Base-by-base conservation (phyloP, 2,113 vertebrate species). In the Ifrita kowaldi region DNA sequence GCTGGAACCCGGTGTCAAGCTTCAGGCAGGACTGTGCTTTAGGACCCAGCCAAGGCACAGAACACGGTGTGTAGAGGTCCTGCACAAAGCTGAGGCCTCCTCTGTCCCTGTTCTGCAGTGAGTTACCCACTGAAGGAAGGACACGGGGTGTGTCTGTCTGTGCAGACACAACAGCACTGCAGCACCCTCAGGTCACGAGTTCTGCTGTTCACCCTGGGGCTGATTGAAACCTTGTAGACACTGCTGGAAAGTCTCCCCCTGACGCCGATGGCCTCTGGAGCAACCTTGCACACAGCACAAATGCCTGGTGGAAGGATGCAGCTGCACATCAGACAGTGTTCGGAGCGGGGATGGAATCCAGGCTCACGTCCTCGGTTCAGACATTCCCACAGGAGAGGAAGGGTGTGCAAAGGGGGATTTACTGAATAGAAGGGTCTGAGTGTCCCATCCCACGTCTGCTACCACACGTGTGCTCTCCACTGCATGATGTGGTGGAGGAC, bases 401-500 rank as follows among this genome's bases (percentile, higher is more conserved):
- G 30, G 32, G 13, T 21, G 10, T n/a, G 26, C 16, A n/a, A 5
- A 24, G 35, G 15, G 18, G 62, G 44, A 50, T 71, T n/a, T 35
- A n/a, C 16, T 26, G 28, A 42, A 5, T 0, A 18, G 62, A 27
- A 64, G 47, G 53, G 1, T 22, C 41, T 0, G 1, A 16, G 46
- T 28, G 47, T 47, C 52, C 50, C 6, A 1, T 33, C 18, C 64
- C 39, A 13, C 0, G 0, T 6, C 27, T 42, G 46, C 62, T 47
- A 11, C 32, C 19, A 11, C n/a, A 49, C 1, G 0, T 13, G 28
- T 10, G n/a, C 19, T 75, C 13, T 67, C 60, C 27, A 0, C 35
- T 5, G 5, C 2, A 14, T 9, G 57, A 26, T 26, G 39, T 32
- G 64, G 16, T 7, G 37, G 10, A 2, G 3, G 37, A 41, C 44